A percentile compares a stretch with the other conserved stretches of the same genome.
Evolutionary conservation across 2,113 vertebrate genomes (phyloP).

Genomic region (Erythrolamprus reginae): DNA sequence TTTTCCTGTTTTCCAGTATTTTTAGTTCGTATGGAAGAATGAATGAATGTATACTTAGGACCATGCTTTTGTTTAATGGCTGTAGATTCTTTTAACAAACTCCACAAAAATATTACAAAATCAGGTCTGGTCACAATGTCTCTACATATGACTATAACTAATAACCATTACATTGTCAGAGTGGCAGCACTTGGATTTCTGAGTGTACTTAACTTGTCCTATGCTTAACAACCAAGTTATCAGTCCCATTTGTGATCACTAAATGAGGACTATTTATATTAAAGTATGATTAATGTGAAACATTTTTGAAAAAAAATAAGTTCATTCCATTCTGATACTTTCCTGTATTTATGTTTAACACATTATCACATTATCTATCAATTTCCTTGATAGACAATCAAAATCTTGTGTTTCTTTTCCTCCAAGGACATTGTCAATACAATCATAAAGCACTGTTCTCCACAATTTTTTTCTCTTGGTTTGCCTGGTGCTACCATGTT

Average conservation of each 20-base stretch:
- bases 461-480: constrained; percentile 94
- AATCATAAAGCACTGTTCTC: constrained; percentile 98
- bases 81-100: not conserved
- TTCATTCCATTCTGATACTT: not conserved
- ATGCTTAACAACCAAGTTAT: not conserved
- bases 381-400: not conserved
- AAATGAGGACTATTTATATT: not conserved
- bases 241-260: not conserved
- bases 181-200: not conserved
- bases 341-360: not conserved
- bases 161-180: not conserved
- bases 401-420: constrained; percentile 32
- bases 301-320: not conserved
- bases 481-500: constrained; percentile 96
- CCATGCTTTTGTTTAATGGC: not conserved
- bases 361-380: not conserved
- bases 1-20: not conserved
- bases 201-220: not conserved
- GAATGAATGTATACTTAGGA: not conserved
- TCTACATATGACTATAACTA: not conserved
- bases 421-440: constrained; percentile 97
- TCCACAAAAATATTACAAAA: not conserved
- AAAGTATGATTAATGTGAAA: not conserved
- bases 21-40: not conserved
- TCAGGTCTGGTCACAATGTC: not conserved